Conservation (phyloP, 2,113 vertebrate species). For the Onychostoma macrolepis region DNA sequence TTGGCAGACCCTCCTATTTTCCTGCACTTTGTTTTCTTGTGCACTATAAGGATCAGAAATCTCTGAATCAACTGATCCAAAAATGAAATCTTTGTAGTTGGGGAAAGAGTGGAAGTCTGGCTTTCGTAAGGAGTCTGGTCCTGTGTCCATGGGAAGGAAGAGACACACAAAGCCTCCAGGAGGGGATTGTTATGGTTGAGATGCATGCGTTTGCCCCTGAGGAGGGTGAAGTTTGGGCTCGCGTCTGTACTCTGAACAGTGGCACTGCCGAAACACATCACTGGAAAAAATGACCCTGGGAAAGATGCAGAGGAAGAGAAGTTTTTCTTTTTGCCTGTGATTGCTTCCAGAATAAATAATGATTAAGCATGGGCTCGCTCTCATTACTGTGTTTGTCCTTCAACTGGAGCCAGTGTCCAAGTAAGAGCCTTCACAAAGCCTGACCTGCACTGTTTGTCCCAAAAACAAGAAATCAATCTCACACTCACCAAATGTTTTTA, state of each 20-base stretch:
- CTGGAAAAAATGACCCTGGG: conserved; percentile 18
- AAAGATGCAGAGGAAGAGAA: conserved; percentile 35
- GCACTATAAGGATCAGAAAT: conserved; percentile 61
- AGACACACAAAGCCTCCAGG: conserved; percentile 54
- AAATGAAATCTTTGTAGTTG: conserved; percentile 62
- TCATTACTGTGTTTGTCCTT: conserved; percentile 53
- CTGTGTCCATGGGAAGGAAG: conserved; percentile 67
- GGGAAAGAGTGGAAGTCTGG: conserved; percentile 56
- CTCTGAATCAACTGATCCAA: conserved; percentile 64
- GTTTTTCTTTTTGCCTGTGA: conserved; percentile 4
- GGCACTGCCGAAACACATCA: conserved; percentile 11
- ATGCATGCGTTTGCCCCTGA: conserved; percentile 26
- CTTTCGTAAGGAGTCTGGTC: conserved; percentile 60
- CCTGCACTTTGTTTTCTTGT: conserved; percentile 62
- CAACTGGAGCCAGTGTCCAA: conserved; percentile 23
- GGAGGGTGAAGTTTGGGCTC: conserved; percentile 1
- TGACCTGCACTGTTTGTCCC: not conserved
- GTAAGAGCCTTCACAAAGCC: not conserved
- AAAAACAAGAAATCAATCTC: not conserved
- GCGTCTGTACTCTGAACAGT: not conserved
- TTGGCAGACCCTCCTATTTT: conserved; percentile 62
- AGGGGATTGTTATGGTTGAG: conserved; percentile 45
- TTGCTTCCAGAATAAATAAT: conserved; percentile 53
- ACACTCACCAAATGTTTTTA: not conserved
- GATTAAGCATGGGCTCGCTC: conserved; percentile 36